Evolutionary conservation across 2,888 invertebrate genomes (phyloP), one percentile per base, ranked within the genome.

Genomic region (Tetragnatha montana): DNA sequence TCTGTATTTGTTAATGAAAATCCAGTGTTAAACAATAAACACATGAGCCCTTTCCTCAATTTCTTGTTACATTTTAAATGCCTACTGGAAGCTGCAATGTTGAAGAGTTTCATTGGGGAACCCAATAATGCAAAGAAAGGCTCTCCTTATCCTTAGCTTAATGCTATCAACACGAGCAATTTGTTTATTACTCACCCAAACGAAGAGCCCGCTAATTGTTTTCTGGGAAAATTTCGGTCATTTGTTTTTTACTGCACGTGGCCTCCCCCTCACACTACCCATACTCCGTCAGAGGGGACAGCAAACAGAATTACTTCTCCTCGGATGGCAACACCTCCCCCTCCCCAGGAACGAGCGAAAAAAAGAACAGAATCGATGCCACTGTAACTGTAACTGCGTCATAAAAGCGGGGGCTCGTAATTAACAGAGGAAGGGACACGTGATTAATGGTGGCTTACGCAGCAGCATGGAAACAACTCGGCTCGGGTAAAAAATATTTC

Each of bases 391-490:
- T 78, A 19, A 75, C 87, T 76, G 76, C 85, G 89, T 86, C 89
- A 89, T 89, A 89, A 89, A 89, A 89, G 85, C 85, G 69, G 81
- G 14, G 85, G 51, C 74, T 90, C 69, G 89, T 86, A 90, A 90
- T 90, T 90, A 90, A 90, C 89, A 90, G 89, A 79, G 82, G 82
- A 35, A 74, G 82, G 50, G 70, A 79, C 35, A 35, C 71, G 78
- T 87, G 89, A 90, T 90, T 90, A 90, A 90, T 90, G 89, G 89
- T 69, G 78, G 74, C 86, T 87, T 82, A 87, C 21, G 76, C 51
- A 49, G 75, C 74, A 47, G 35, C 8, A 35, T n/a, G n/a, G 70
- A 71, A 49, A 70, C 74, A 47, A 19, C 8, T 21, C n/a, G 50
- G 60, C n/a, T 71, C 19, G 60, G 35, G 51, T 49, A 75, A 73